Evolutionary conservation across 2,113 vertebrate species (phyloP).

Genomic region (Podarcis cretensis): DNA sequence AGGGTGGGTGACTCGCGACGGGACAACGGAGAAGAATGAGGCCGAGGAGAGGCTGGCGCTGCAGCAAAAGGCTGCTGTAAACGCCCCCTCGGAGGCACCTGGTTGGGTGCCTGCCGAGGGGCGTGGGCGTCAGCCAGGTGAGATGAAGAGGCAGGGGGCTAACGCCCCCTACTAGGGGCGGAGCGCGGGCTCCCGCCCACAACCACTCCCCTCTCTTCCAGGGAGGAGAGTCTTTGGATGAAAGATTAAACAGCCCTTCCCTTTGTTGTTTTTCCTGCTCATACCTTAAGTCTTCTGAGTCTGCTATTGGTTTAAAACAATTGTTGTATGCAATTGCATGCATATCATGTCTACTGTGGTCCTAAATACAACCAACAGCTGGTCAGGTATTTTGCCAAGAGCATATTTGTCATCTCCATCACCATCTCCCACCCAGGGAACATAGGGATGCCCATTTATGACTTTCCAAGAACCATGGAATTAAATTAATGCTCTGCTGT

Average conservation of each 20-base stretch:
- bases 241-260: background rate
- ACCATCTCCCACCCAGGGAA: background rate
- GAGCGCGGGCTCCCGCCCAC: too few species aligned
- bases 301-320: background rate
- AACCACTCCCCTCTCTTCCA: too few species aligned
- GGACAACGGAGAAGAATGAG: too few species aligned
- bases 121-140: too few species aligned
- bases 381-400: background rate
- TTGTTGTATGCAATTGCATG: background rate
- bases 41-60: too few species aligned
- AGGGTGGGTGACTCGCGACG: too few species aligned
- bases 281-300: background rate
- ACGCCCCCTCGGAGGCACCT: too few species aligned
- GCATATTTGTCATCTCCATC: background rate
- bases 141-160: too few species aligned
- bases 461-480: background rate
- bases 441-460: background rate
- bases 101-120: too few species aligned
- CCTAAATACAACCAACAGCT: background rate
- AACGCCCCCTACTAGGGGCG: too few species aligned
- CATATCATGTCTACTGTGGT: background rate
- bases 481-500: background rate
- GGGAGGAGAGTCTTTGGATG: too few species aligned
- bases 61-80: too few species aligned
- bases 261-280: background rate